Evolutionary conservation across 64 coral and sea anemone genomes (phyloP).

Genomic region (Orbicella faveolata): DNA sequence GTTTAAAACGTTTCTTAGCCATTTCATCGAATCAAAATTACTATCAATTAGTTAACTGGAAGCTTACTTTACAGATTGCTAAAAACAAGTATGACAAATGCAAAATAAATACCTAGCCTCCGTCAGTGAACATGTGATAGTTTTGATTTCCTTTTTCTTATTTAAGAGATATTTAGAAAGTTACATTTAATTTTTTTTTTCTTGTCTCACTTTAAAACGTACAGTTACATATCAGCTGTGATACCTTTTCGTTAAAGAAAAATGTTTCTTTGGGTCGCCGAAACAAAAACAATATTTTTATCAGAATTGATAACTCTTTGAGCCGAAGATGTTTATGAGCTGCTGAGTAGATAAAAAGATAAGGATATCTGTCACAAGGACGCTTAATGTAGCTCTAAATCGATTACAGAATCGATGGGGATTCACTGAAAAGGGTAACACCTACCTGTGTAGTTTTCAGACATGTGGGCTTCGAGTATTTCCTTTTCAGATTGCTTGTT

Average conservation of each 20-base stretch:
- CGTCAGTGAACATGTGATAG: too few species aligned
- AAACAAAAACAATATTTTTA: not conserved
- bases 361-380: not conserved
- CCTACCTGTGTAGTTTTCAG: slow-evolving; percentile 12
- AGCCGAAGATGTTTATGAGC: not conserved
- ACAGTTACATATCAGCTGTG: too few species aligned
- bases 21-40: too few species aligned
- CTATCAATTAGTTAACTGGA: too few species aligned
- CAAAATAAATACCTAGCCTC: too few species aligned
- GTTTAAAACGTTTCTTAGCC: too few species aligned
- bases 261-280: not conserved
- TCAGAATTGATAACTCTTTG: not conserved
- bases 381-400: not conserved
- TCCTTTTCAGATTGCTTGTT: not conserved
- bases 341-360: not conserved
- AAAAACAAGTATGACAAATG: too few species aligned
- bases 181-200: too few species aligned
- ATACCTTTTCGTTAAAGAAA: not conserved
- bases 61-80: too few species aligned
- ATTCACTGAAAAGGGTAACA: not conserved
- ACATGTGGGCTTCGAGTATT: not conserved
- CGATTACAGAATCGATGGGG: not conserved
- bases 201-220: too few species aligned
- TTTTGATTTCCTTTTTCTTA: too few species aligned
- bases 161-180: too few species aligned